A percentile compares a stretch with the other conserved stretches of the same genome.
Conservation (phyloP, 1,140 invertebrate genomes). For the Neodiprion lecontei region DNA sequence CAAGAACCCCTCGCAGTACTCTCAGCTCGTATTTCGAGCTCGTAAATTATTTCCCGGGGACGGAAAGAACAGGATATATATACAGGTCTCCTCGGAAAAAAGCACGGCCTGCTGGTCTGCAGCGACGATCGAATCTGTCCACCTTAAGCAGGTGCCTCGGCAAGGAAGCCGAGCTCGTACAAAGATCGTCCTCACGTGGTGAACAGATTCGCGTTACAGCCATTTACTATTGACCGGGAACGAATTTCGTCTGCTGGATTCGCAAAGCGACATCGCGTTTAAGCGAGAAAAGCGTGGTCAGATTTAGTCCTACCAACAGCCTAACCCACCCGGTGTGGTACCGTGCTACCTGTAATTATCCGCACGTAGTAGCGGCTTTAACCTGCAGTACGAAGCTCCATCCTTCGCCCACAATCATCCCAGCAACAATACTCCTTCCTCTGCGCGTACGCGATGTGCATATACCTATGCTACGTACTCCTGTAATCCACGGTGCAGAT, state of each 20-base stretch:
- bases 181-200: background rate
- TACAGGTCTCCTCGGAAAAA: too few species aligned
- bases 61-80: too few species aligned
- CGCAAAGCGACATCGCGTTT: constrained; percentile 13
- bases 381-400: constrained; percentile 40
- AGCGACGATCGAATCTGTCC: too few species aligned
- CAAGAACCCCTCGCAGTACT: too few species aligned
- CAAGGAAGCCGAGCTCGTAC: background rate
- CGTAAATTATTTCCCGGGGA: background rate
- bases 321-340: constrained; percentile 31
- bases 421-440: background rate
- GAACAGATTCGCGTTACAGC: background rate
- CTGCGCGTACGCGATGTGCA: background rate
- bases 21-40: background rate
- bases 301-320: constrained; percentile 22
- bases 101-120: too few species aligned
- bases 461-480: background rate
- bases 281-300: constrained; percentile 10
- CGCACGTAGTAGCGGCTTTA: constrained; percentile 47
- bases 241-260: background rate
- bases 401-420: constrained; percentile 52
- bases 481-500: background rate
- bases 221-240: background rate
- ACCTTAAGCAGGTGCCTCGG: background rate
- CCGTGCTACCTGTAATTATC: constrained; percentile 59